Evolutionary conservation across 2,797 vertebrate genomes (phyloP), one percentile per base, ranked within the genome.

Genomic region (Neostethus bicornis): DNA sequence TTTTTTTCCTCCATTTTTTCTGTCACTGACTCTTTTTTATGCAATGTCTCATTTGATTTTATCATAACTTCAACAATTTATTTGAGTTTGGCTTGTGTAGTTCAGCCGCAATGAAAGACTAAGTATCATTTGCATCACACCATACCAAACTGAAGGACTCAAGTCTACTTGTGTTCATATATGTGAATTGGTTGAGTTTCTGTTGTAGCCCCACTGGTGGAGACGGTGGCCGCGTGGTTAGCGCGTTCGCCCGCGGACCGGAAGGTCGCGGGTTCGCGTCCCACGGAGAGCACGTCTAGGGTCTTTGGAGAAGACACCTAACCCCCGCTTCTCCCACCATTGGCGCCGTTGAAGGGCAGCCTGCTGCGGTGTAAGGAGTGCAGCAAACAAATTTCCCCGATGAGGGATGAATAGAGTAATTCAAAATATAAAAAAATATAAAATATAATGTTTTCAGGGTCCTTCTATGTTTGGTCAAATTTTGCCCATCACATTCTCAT

Each of bases 1-100:
- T 55, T 67, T 47, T 21, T 42, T 48, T 29, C 45, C 41, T 69
- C 10, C 23, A 47, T 69, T 70, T 54, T 48, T 67, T 70, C 57
- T 5, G 13, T 1, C 26, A 8, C 23, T 13, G 29, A 60, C 53
- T 47, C 4, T 9, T 16, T 35, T 52, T 45, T 39, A 32, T 26
- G n/a, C 16, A 4, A 44, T 29, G 29, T 32, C 46, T 46, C 4
- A 37, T 32, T 16, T 45, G 16, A 69, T 75, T 53, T 64, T 17
- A 31, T 8, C 19, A 42, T 17, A 34, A 35, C 26, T 47, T 3
- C n/a, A 41, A 31, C 21, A 34, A 21, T 45, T 23, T 43, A 17
- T 11, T 2, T 41, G 19, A 41, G 38, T 17, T 11, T 19, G 17
- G 10, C 17, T 39, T 50, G 13, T 19, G 2, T 37, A 25, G 14